A percentile compares a stretch with the other conserved stretches of the same genome.
Evolutionary conservation across 1,140 invertebrate genomes (phyloP).

Genomic region (Elysia chlorotica): DNA sequence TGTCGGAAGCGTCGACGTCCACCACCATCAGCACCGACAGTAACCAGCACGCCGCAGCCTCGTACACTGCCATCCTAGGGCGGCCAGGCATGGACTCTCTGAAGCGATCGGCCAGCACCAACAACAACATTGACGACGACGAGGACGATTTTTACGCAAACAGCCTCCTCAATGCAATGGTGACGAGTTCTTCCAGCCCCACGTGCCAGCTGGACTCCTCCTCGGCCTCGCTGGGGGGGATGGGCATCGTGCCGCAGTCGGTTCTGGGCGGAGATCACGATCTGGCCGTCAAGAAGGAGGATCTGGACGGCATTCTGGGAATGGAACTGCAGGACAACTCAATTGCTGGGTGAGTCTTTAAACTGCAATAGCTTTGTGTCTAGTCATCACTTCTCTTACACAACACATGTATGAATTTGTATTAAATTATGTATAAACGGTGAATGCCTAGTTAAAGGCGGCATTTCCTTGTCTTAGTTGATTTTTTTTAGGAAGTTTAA

Average conservation of each 20-base stretch:
- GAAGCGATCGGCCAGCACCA: constrained; percentile 21
- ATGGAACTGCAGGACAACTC: constrained; percentile 31
- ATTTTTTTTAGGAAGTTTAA: too few species aligned
- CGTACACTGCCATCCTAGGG: constrained; percentile 12
- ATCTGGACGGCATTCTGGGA: constrained; percentile 20
- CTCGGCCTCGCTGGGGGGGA: constrained; percentile 9
- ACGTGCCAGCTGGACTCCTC: constrained; percentile 17
- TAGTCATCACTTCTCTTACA: too few species aligned
- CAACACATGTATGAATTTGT: too few species aligned
- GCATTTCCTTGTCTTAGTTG: too few species aligned
- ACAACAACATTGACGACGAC: too few species aligned
- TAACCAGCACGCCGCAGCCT: not conserved
- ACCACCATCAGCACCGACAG: constrained; percentile 21
- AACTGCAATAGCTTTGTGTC: too few species aligned
- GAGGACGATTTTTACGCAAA: too few species aligned
- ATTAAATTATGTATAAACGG: too few species aligned
- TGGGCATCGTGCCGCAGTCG: not conserved
- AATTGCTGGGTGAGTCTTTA: constrained; percentile 39
- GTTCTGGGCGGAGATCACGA: not conserved
- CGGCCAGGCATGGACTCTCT: constrained; percentile 37
- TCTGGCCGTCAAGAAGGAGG: constrained; percentile 36
- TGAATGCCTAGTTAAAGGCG: too few species aligned
- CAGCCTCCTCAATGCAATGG: too few species aligned
- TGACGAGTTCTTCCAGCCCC: too few species aligned
- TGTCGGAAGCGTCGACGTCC: constrained; percentile 5